phyloP scores from a whole-genome alignment of 2,797 vertebrate species.

The Phalloptychus januarius region DNA sequence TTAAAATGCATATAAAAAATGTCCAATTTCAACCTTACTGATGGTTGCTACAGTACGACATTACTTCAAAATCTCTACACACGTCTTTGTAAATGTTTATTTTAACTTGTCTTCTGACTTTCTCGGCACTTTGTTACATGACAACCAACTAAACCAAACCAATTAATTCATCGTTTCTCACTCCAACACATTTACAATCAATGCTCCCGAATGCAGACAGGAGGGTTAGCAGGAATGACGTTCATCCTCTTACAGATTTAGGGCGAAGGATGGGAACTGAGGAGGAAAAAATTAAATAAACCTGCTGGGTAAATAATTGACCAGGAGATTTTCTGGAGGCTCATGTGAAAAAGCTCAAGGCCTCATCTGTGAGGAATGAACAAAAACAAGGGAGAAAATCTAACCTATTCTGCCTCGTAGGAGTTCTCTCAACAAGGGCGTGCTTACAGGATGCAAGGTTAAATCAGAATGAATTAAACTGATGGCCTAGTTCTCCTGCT shows the following conservation, averaged over 20 bases:
- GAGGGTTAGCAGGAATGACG: constrained; percentile 47
- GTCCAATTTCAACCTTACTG: constrained; percentile 5
- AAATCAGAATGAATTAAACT: constrained; percentile 66
- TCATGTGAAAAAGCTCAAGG: constrained; percentile 48
- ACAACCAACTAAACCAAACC: constrained; percentile 36
- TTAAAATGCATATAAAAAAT: not conserved
- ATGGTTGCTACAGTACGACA: constrained; percentile 46
- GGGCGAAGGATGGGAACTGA: constrained; percentile 1
- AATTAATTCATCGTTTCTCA: constrained; percentile 39
- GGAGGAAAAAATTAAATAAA: constrained; percentile 7
- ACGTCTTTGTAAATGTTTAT: constrained; percentile 23
- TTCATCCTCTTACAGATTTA: constrained; percentile 31
- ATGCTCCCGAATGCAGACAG: constrained; percentile 25
- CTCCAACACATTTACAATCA: constrained; percentile 33
- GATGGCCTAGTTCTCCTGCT: constrained; percentile 61
- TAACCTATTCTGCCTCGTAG: constrained; percentile 55
- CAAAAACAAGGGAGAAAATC: constrained; percentile 27
- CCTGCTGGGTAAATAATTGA: constrained; percentile 56
- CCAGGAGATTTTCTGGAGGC: constrained; percentile 44
- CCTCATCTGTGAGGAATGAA: constrained; percentile 33
- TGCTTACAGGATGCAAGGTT: constrained; percentile 65
- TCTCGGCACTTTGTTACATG: constrained; percentile 10
- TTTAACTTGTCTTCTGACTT: constrained; percentile 20
- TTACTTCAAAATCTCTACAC: constrained; percentile 29
- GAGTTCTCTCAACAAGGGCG: constrained; percentile 48